These are phyloP conservation scores for Ophonus ardosiacus DNA, from an alignment of 2,888 invertebrate species.

Conservation along the genomic window DNA sequence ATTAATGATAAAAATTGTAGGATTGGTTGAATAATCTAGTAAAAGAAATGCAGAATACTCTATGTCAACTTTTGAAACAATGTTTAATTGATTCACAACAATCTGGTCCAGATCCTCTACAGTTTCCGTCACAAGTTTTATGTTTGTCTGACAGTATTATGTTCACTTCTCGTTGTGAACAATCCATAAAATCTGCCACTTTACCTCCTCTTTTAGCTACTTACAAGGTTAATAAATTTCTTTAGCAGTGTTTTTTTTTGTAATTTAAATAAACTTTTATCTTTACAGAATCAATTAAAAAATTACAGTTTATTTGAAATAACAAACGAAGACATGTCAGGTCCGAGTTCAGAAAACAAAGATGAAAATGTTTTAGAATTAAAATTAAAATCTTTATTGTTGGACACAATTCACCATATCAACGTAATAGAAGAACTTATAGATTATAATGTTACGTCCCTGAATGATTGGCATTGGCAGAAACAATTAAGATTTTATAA, in stretches of 20 bases:
- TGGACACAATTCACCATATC: slow-evolving; percentile 96
- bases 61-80: slow-evolving; percentile 83
- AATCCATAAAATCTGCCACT: slow-evolving; percentile 84
- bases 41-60: slow-evolving; percentile 87
- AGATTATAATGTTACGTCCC: slow-evolving; percentile 81
- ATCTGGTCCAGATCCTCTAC: slow-evolving; percentile 78
- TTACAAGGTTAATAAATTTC: slow-evolving; percentile 73
- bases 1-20: slow-evolving; percentile 72
- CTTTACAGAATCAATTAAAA: slow-evolving; percentile 75
- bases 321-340: slow-evolving; percentile 19
- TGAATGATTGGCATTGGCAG: slow-evolving; percentile 95
- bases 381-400: slow-evolving; percentile 93
- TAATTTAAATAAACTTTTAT: neutral
- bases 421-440: slow-evolving; percentile 89
- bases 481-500: slow-evolving; percentile 92
- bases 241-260: slow-evolving; percentile 3
- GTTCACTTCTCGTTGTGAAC: slow-evolving; percentile 91
- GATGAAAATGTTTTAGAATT: slow-evolving; percentile 76
- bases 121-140: slow-evolving; percentile 88
- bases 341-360: slow-evolving; percentile 65
- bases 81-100: slow-evolving; percentile 77
- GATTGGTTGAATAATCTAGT: slow-evolving; percentile 89
- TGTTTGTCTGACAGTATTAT: slow-evolving; percentile 90
- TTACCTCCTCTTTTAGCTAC: slow-evolving; percentile 77
- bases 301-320: slow-evolving; percentile 77